Conservation (phyloP, 37 sponge, comb jelly and placozoan species). For the Spongia lamella region DNA sequence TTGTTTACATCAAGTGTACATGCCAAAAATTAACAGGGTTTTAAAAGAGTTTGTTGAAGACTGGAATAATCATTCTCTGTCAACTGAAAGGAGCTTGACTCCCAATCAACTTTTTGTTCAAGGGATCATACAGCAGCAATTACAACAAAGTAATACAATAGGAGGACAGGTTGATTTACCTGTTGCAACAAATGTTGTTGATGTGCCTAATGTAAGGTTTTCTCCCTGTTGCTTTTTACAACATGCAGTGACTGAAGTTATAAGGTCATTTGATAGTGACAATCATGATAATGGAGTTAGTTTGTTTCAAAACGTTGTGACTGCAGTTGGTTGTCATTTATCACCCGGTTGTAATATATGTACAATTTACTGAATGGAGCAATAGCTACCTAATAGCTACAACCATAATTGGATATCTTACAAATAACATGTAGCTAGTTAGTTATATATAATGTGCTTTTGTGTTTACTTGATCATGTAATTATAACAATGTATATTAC, state of each 20-base stretch:
- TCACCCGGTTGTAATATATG: too few species aligned
- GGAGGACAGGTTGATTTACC: too few species aligned
- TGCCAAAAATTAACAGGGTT: constrained; percentile 18
- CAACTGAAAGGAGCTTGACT: constrained; percentile 11
- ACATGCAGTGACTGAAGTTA: background rate
- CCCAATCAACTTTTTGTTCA: constrained; percentile 29
- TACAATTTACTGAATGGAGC: too few species aligned
- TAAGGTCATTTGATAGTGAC: too few species aligned
- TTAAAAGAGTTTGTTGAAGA: constrained; percentile 33
- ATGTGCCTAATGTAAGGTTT: constrained; percentile 16
- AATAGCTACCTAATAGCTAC: too few species aligned
- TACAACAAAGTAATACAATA: background rate
- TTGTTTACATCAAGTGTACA: constrained; percentile 30
- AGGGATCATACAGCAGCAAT: constrained; percentile 26
- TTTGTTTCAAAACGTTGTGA: background rate
- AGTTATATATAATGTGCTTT: too few species aligned
- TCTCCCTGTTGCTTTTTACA: constrained; percentile 5
- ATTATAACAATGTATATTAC: too few species aligned
- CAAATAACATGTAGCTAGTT: too few species aligned
- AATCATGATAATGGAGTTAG: background rate
- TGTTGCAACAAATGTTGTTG: too few species aligned
- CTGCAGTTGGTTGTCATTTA: too few species aligned
- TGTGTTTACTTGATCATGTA: too few species aligned
- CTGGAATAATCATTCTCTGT: constrained; percentile 52
- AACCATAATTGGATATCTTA: too few species aligned